Conservation (phyloP, 2,888 invertebrate species). For the Tyria jacobaeae region DNA sequence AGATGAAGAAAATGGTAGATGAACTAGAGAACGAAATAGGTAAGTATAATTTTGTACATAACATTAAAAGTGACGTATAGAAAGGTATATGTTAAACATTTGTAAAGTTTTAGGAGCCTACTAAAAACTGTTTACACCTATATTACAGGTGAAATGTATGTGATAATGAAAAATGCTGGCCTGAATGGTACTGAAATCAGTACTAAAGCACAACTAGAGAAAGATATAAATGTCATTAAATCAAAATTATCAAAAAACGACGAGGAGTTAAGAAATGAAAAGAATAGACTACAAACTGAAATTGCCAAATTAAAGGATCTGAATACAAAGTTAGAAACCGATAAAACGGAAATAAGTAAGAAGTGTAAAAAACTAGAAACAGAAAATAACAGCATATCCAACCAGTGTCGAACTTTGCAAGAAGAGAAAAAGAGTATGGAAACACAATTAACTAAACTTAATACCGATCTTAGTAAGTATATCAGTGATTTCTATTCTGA, state of each 20-base stretch:
- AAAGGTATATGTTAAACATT: background rate
- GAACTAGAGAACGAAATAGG: slow-evolving; percentile 96
- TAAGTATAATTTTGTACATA: slow-evolving; percentile 53
- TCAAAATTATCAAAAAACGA: slow-evolving; percentile 81
- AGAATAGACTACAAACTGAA: slow-evolving; percentile 80
- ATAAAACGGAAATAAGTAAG: slow-evolving; percentile 71
- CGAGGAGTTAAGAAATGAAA: slow-evolving; percentile 84
- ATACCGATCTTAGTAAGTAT: slow-evolving; percentile 86
- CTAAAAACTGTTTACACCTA: background rate
- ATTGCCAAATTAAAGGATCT: slow-evolving; percentile 84
- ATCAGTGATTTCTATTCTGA: background rate
- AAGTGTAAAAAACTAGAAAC: slow-evolving; percentile 73
- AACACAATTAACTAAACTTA: slow-evolving; percentile 86
- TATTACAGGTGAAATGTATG: slow-evolving; percentile 85
- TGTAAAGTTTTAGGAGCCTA: background rate
- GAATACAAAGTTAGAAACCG: slow-evolving; percentile 77
- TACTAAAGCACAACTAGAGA: slow-evolving; percentile 78
- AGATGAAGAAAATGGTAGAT: slow-evolving; percentile 93
- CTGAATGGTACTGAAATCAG: slow-evolving; percentile 81
- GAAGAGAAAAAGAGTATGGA: slow-evolving; percentile 89
- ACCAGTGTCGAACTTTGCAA: slow-evolving; percentile 85
- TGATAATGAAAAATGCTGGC: slow-evolving; percentile 88
- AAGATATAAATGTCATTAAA: slow-evolving; percentile 84
- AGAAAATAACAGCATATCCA: slow-evolving; percentile 71
- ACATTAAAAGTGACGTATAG: background rate